Conservation (phyloP, 1,140 invertebrate genomes). For the Drosophila teissieri region DNA sequence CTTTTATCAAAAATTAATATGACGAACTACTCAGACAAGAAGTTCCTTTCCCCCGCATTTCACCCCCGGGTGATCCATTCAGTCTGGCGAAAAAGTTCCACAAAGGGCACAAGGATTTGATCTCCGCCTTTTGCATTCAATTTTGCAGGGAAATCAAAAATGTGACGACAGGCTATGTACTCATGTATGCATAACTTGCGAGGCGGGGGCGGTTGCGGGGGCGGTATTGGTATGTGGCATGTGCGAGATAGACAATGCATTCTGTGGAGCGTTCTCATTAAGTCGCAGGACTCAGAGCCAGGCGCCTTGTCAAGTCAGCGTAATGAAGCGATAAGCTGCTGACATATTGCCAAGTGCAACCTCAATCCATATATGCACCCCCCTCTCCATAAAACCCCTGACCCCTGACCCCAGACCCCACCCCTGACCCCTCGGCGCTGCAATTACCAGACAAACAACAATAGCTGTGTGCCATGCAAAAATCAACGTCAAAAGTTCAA, state of each 20-base stretch:
- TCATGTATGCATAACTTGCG: constrained; percentile 54
- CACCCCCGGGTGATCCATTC: constrained; percentile 7
- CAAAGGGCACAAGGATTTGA: constrained; percentile 58
- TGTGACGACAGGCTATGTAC: constrained; percentile 8
- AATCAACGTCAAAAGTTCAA: constrained; percentile 74
- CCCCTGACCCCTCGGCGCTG: constrained; percentile 11
- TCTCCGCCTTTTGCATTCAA: constrained; percentile 47
- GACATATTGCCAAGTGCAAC: constrained; percentile 74
- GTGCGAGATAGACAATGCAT: constrained; percentile 43
- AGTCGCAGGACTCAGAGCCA: constrained; percentile 46
- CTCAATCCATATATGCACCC: constrained; percentile 55
- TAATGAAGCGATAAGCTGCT: constrained; percentile 77
- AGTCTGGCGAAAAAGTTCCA: constrained; percentile 26
- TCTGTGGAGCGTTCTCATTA: constrained; percentile 59
- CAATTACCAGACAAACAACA: constrained; percentile 63
- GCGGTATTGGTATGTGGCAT: no score
- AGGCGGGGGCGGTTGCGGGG: background rate
- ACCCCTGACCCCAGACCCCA: background rate
- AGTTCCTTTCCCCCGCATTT: background rate
- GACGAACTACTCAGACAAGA: constrained; percentile 70
- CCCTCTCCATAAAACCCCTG: background rate
- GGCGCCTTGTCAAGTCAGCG: constrained; percentile 63
- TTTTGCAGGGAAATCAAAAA: constrained; percentile 33
- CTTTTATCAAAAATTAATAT: constrained; percentile 70
- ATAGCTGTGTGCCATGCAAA: constrained; percentile 62